phyloP scores from a whole-genome alignment of 2,113 vertebrate genomes.

The Raja brachyura region DNA sequence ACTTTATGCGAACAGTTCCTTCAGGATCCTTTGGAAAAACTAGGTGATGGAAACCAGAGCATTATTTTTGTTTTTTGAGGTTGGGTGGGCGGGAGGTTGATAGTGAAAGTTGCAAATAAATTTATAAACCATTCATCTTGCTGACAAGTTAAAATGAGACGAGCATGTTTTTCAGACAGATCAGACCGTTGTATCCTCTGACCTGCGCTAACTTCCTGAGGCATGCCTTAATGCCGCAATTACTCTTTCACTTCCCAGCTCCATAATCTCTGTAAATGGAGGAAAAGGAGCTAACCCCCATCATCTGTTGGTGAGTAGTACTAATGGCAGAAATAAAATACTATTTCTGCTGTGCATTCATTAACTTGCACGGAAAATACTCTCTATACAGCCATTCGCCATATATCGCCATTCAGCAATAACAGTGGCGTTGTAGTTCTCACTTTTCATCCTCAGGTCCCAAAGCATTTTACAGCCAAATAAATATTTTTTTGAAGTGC shows the following conservation, averaged over 20 bases:
- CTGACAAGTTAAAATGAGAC: not conserved
- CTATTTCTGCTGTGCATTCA: not conserved
- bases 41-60: not conserved
- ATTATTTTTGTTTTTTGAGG: not conserved
- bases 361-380: not conserved
- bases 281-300: not conserved
- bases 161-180: not conserved
- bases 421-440: not conserved
- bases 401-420: not conserved
- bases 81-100: too few relatives aligned
- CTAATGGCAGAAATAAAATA: not conserved
- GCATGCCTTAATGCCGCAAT: not conserved
- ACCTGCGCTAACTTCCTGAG: not conserved
- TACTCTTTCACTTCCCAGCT: not conserved
- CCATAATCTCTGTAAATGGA: not conserved
- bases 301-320: not conserved
- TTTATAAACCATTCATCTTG: not conserved
- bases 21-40: not conserved
- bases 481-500: too few relatives aligned
- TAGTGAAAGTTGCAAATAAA: slow-evolving; percentile 1
- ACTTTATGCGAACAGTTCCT: not conserved
- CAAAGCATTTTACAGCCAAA: too few relatives aligned
- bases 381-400: too few relatives aligned
- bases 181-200: slow-evolving; percentile 29
- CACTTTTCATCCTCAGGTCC: too few relatives aligned